Conservation (phyloP, 2,888 invertebrate genomes). For the Panopea generosa region DNA sequence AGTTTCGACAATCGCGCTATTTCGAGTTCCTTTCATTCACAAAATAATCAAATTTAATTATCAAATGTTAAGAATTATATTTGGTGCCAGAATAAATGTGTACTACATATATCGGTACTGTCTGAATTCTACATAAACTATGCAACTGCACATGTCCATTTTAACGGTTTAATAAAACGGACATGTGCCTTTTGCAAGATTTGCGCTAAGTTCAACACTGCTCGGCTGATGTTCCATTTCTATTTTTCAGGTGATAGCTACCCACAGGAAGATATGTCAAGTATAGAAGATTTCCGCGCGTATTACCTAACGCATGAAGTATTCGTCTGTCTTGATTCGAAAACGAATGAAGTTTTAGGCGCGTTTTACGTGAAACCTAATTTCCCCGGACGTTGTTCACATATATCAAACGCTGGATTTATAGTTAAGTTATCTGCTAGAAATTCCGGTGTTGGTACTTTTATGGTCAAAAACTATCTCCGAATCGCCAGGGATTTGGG, state of each 20-base stretch:
- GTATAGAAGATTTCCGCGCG: slow-evolving; percentile 63
- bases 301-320: slow-evolving; percentile 68
- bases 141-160: too few species aligned
- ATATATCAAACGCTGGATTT: slow-evolving; percentile 72
- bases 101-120: too few species aligned
- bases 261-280: slow-evolving; percentile 64
- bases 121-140: too few species aligned
- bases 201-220: too few species aligned
- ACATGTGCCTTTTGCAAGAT: too few species aligned
- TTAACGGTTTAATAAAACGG: too few species aligned
- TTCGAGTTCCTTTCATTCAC: too few species aligned
- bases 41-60: too few species aligned
- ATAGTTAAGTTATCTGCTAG: slow-evolving; percentile 54
- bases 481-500: slow-evolving; percentile 67
- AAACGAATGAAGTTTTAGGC: slow-evolving; percentile 59
- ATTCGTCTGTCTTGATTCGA: slow-evolving; percentile 59
- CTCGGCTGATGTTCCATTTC: too few species aligned
- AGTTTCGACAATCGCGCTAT: too few species aligned
- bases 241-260: slow-evolving; percentile 53
- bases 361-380: slow-evolving; percentile 73
- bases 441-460: slow-evolving; percentile 62
- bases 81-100: too few species aligned
- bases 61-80: too few species aligned
- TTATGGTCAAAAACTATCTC: slow-evolving; percentile 64
- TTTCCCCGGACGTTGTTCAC: slow-evolving; percentile 72